Percentiles rank a stretch among this genome's conserved stretches.
Evolutionary conservation across 2,113 vertebrate genomes (phyloP).

Genomic region (Cyanocitta stelleri): DNA sequence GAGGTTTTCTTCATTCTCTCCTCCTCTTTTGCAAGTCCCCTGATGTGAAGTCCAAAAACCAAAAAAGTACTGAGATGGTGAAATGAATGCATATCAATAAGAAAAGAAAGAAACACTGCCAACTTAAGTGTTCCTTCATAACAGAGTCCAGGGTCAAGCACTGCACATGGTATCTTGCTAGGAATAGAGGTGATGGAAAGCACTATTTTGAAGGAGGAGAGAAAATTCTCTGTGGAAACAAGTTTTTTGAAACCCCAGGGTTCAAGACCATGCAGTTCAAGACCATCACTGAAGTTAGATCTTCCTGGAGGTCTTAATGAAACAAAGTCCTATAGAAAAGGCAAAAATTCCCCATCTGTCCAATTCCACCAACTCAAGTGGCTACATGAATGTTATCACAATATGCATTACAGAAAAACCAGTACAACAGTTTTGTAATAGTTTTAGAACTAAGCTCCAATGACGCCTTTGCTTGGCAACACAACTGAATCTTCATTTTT

Average conservation of each 20-base stretch:
- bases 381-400: not conserved
- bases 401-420: not conserved
- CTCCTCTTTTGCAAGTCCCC: not conserved
- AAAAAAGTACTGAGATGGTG: not conserved
- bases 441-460: not conserved
- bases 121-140: not conserved
- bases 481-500: not conserved
- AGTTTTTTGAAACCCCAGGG: not conserved
- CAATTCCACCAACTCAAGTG: not conserved
- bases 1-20: not conserved
- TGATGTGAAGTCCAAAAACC: not conserved
- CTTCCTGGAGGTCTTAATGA: not conserved
- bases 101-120: not conserved
- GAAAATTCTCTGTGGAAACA: not conserved
- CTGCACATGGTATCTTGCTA: rapidly evolving
- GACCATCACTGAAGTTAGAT: not conserved
- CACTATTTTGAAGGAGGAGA: not conserved
- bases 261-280: not conserved
- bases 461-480: not conserved
- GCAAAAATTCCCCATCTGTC: not conserved
- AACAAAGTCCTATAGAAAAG: not conserved
- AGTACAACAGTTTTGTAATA: not conserved
- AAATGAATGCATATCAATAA: not conserved
- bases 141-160: not conserved
- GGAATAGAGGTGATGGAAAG: not conserved